Evolutionary conservation across 2,113 vertebrate species (phyloP), one percentile per base, ranked within the genome.

Genomic region (Perognathus longimembris): DNA sequence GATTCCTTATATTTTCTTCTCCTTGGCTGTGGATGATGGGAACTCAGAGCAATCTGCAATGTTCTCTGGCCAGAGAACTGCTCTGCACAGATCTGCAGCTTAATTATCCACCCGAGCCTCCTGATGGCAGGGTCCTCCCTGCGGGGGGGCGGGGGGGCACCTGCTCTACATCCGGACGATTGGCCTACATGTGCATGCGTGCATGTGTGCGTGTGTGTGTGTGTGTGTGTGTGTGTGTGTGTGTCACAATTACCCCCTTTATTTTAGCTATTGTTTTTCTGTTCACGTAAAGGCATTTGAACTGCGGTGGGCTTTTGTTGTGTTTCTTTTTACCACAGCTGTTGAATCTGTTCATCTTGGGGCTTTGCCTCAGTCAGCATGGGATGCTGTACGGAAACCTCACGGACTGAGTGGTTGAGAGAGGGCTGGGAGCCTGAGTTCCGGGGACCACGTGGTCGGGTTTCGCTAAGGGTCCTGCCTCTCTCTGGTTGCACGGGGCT

Each of bases 271-370:
- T 32, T 83, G 14, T 70, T 57, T 91, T n/a, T 88, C 64, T 32
- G 32, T 79, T 64, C 76, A 59, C 30, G 50, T 71, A 66, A 88
- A 85, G 85, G 66, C 57, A 11, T 85, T 85, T 77, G 50, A 74
- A 34, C 40, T n/a, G 1, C 20, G 50, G n/a, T 71, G 63, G 28
- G 5, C 11, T 78, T 82, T 64, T 34, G 34, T n/a, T 63, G 12
- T 22, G 71, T 9, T 18, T 85, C 80, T 12, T 77, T 84, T 66
- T 17, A 40, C 6, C 89, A 93, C 50, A 81, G 28, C 20, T 15
- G 45, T 17, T 5, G 8, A 34, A 59, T 64, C 80, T 20, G 67
- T 54, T 81, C n/a, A 26, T 75, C 61, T 84, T 34, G 30, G 59
- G 30, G 34, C n/a, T 34, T n/a, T 61, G 15, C 36, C 30, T 3